phyloP scores from a whole-genome alignment of 2,888 invertebrate species.

The Apodemia duryi region DNA sequence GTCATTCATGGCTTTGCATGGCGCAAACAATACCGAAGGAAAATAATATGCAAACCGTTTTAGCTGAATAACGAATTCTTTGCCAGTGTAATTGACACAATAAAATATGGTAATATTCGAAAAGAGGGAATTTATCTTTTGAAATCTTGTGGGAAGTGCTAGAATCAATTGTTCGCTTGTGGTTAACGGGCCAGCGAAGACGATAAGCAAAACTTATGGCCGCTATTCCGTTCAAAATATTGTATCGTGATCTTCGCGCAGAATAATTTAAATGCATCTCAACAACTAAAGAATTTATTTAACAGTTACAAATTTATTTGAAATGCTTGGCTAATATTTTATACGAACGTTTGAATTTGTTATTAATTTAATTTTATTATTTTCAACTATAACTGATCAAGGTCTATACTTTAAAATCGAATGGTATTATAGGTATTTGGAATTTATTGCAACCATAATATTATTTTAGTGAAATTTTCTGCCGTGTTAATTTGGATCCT shows the following conservation, averaged over 20 bases:
- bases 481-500: too few species aligned
- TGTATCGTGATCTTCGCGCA: slow-evolving; percentile 17
- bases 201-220: slow-evolving; percentile 71
- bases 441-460: too few species aligned
- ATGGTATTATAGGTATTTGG: too few species aligned
- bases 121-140: slow-evolving; percentile 47
- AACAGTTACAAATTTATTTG: slow-evolving; percentile 11
- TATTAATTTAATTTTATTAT: slow-evolving; percentile 1
- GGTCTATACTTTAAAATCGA: too few species aligned
- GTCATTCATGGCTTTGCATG: too few species aligned
- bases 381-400: not conserved
- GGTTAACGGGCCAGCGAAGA: slow-evolving; percentile 62
- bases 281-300: slow-evolving; percentile 17
- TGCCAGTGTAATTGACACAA: slow-evolving; percentile 50
- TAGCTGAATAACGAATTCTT: not conserved
- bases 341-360: slow-evolving; percentile 1
- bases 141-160: slow-evolving; percentile 51
- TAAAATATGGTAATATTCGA: slow-evolving; percentile 65
- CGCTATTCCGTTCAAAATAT: slow-evolving; percentile 62
- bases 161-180: slow-evolving; percentile 67
- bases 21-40: not conserved
- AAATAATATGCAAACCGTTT: not conserved
- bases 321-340: not conserved
- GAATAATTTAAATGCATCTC: slow-evolving; percentile 18
- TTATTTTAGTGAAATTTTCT: too few species aligned